phyloP scores from a whole-genome alignment of 2,888 invertebrate species.

The Drosophila melanosoma region DNA sequence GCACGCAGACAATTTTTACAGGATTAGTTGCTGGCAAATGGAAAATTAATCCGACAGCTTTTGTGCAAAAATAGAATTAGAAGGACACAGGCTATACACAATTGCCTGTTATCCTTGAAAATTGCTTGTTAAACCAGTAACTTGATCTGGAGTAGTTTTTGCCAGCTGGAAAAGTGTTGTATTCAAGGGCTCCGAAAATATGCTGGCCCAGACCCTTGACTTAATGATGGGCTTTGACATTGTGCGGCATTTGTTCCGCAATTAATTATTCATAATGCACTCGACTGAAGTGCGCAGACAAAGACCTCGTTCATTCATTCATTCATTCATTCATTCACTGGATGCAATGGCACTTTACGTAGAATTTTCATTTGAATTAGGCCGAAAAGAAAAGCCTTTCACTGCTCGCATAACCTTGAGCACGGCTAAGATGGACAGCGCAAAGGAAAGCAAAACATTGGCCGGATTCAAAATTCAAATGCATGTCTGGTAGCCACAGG shows the following conservation, averaged over 20 bases:
- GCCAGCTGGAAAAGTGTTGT: slow-evolving; percentile 27
- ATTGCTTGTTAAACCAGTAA: slow-evolving; percentile 39
- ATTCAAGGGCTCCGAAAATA: slow-evolving; percentile 6
- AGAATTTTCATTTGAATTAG: slow-evolving; percentile 52
- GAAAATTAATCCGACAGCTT: slow-evolving; percentile 73
- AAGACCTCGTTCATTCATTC: slow-evolving; percentile 17
- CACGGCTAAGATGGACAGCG: slow-evolving; percentile 11
- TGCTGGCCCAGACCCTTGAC: slow-evolving; percentile 46
- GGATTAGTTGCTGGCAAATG: slow-evolving; percentile 72
- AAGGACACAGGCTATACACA: slow-evolving; percentile 27
- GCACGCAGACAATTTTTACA: slow-evolving; percentile 67
- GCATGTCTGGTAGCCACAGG: slow-evolving; percentile 68
- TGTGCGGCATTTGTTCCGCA: slow-evolving; percentile 57
- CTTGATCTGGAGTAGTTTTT: slow-evolving; percentile 21
- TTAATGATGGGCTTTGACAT: slow-evolving; percentile 68
- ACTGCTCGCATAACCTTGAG: slow-evolving; percentile 41
- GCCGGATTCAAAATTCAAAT: slow-evolving; percentile 67
- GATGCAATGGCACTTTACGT: slow-evolving; percentile 20
- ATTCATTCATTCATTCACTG: slow-evolving; percentile 7
- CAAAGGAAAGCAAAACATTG: slow-evolving; percentile 15
- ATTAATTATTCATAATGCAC: slow-evolving; percentile 74
- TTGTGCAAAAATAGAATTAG: slow-evolving; percentile 17
- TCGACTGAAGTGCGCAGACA: slow-evolving; percentile 54
- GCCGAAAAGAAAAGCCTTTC: slow-evolving; percentile 58
- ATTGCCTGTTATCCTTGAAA: slow-evolving; percentile 28